Conservation (phyloP, 37 sponge, comb jelly and placozoan genomes). For the Aphrocallistes beatrix region DNA sequence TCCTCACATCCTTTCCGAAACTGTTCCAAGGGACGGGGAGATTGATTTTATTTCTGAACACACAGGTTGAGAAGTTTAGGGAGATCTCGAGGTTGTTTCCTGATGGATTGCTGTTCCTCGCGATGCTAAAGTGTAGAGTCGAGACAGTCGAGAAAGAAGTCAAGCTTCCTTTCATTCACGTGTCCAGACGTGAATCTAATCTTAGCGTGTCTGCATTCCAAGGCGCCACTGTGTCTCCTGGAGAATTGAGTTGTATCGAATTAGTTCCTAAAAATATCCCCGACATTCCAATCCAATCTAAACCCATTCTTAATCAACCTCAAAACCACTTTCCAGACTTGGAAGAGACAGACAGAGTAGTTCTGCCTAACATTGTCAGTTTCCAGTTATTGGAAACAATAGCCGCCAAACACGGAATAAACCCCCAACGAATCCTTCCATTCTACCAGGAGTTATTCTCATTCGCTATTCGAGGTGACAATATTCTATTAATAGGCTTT, state of each 20-base stretch:
- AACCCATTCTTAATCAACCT: background rate
- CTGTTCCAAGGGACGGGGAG: background rate
- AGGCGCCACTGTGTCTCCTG: background rate
- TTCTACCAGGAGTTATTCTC: conserved; percentile 6
- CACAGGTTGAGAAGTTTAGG: background rate
- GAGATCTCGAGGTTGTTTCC: background rate
- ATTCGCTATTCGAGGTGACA: background rate
- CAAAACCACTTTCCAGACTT: background rate
- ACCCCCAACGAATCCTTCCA: background rate
- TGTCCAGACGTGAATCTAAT: background rate
- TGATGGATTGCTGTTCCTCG: background rate
- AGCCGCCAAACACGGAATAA: background rate
- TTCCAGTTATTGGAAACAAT: background rate
- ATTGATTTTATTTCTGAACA: background rate
- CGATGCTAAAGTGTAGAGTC: background rate
- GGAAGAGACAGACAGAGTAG: background rate
- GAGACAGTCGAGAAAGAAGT: background rate
- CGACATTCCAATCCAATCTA: background rate
- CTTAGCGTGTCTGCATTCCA: background rate
- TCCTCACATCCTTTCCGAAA: background rate
- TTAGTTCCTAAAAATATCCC: background rate
- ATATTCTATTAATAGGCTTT: background rate
- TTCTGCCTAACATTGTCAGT: background rate
- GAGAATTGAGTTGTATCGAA: background rate
- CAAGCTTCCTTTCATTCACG: background rate